Base-by-base conservation (phyloP, 2,113 vertebrate genomes). In the Candoia aspera region DNA sequence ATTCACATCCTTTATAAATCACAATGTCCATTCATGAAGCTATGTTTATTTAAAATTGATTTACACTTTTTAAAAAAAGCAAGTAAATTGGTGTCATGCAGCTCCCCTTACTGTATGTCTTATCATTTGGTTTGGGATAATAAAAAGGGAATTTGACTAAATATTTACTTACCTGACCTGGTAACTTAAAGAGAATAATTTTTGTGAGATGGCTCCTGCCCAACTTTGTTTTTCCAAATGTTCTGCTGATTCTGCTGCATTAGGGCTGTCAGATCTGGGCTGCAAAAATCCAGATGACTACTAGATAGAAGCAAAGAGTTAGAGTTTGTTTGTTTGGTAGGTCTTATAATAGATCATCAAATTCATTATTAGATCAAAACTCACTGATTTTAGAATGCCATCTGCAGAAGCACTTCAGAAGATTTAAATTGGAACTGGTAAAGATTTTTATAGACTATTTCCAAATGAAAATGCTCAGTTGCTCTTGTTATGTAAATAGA, bases 401-500 rank as follows among this genome's bases (percentile, higher is more conserved):
- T 84, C 46, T 92, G 42, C 15, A 23, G 2, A 79, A 23, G 21
- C 26, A 33, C 15, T 79, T 57, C 29, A 26, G 23, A 37, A 6
- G 1, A 33, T 17, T 84, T 85, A 37, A 93, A 94, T 57, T 37
- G 84, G 46, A 62, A 53, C 19, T n/a, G 2, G 8, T 15, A 0
- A 92, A 53, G 93, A 94, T 59, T 0, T 6, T 55, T 95, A 8
- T 84, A 94, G 33, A 8, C 6, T 88, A 91, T 55, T 90, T 83
- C 89, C 64, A 90, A 91, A 91, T 88, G 92, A 55, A 94, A 19
- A 55, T 94, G 33, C 37, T 49, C 90, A 91, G 23, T 87, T 89
- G 92, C 68, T 90, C 91, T 96, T 91, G 24, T 86, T 96, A 93
- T 95, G 53, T 1, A 0, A 86, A 94, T 73, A 94, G 58, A 60